These are phyloP conservation scores for Diabrotica undecimpunctata DNA, from an alignment of 1,140 invertebrate genomes.

Conservation along the genomic window DNA sequence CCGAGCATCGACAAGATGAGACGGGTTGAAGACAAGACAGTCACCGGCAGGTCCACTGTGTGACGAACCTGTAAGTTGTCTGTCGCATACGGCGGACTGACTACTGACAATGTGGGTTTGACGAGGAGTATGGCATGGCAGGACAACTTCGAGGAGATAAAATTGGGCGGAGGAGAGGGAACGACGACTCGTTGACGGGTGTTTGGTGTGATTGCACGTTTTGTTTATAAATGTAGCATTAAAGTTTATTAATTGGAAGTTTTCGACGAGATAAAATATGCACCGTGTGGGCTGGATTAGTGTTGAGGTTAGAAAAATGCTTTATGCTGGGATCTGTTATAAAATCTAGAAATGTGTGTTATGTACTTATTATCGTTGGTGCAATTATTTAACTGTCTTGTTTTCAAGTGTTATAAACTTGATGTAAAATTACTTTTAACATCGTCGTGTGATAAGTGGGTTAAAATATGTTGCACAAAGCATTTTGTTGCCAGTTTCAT, in stretches of 20 bases:
- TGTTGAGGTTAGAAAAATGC: not conserved
- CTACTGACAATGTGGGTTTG: slow-evolving; percentile 11
- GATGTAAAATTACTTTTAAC: no score
- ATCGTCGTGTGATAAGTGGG: no score
- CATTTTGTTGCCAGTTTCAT: no score
- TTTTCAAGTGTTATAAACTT: no score
- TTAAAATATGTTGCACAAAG: no score
- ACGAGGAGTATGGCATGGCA: slow-evolving; percentile 9
- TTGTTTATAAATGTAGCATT: not conserved
- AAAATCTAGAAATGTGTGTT: no score
- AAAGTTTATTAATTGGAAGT: not conserved
- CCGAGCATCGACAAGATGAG: slow-evolving; percentile 18
- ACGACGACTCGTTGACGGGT: not conserved
- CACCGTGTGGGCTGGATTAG: not conserved
- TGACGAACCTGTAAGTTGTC: slow-evolving; percentile 36
- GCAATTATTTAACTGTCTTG: no score
- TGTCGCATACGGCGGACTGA: slow-evolving; percentile 24
- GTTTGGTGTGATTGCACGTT: not conserved
- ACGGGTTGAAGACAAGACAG: slow-evolving; percentile 22
- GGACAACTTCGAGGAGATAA: not conserved
- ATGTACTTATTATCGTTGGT: no score
- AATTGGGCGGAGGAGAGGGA: not conserved
- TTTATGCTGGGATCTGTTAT: no score
- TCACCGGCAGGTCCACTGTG: slow-evolving; percentile 19
- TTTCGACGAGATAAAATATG: not conserved